Conservation (phyloP, 92 coral and sea anemone species). For the Palythoa caribaeorum region DNA sequence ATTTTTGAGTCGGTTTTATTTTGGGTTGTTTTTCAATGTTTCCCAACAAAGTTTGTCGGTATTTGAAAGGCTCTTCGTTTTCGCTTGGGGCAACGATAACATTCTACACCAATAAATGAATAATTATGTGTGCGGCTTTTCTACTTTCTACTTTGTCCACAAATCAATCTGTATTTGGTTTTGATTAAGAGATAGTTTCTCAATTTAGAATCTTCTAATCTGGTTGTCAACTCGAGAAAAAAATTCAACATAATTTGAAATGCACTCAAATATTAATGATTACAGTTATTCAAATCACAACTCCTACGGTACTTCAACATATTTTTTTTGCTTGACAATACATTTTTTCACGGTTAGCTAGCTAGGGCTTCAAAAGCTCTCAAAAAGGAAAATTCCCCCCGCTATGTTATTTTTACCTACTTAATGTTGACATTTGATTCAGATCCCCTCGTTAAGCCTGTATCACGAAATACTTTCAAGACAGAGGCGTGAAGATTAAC, state of each 20-base stretch:
- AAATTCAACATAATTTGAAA: background rate
- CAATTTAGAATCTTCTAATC: background rate
- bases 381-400: background rate
- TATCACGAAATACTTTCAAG: background rate
- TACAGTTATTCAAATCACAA: background rate
- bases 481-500: background rate
- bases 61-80: background rate
- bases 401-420: conserved; percentile 6
- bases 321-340: background rate
- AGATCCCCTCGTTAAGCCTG: background rate
- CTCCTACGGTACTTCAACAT: background rate
- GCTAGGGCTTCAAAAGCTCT: background rate
- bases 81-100: background rate
- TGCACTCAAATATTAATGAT: background rate
- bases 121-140: background rate
- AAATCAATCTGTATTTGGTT: background rate
- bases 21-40: background rate
- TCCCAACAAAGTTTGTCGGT: background rate
- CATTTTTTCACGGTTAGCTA: background rate
- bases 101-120: background rate
- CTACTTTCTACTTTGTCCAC: background rate
- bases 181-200: background rate
- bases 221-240: background rate
- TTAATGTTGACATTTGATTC: background rate
- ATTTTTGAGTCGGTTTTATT: background rate